phyloP scores from a whole-genome alignment of 1,140 invertebrate genomes.

The Scylla paramamosain region DNA sequence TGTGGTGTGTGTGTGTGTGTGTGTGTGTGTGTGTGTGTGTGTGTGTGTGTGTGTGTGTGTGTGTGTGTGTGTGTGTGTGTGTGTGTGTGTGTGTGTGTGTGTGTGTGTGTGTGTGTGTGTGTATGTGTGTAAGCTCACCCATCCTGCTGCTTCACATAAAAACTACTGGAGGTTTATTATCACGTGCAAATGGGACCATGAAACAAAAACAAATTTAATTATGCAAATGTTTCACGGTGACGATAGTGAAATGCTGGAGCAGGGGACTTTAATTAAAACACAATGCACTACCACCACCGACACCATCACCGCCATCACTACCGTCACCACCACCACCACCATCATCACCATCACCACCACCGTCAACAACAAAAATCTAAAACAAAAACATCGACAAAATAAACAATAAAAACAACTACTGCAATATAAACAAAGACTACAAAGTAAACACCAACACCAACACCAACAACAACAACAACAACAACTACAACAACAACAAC shows the following conservation, averaged over 20 bases:
- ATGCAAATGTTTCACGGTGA: neutral
- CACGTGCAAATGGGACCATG: neutral
- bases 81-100: too few species aligned
- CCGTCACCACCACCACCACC: too few species aligned
- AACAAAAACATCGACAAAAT: neutral
- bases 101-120: conserved; percentile 3
- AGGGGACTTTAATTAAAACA: neutral
- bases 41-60: too few species aligned
- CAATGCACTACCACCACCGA: neutral
- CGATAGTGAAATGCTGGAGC: neutral
- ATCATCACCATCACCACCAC: too few species aligned
- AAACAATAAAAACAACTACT: neutral
- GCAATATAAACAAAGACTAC: neutral
- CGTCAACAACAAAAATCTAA: too few species aligned
- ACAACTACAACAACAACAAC: neutral
- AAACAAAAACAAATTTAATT: conserved; percentile 14
- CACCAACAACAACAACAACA: neutral
- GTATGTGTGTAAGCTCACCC: neutral
- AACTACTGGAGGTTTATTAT: neutral
- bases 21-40: too few species aligned
- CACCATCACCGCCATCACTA: too few species aligned
- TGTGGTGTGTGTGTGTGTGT: too few species aligned
- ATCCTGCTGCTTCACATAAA: neutral
- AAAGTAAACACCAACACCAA: neutral
- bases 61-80: too few species aligned